Percentiles rank a stretch among this genome's conserved stretches.
phyloP scores from a whole-genome alignment of 2,113 vertebrate species.

The Dicaeum eximium region DNA sequence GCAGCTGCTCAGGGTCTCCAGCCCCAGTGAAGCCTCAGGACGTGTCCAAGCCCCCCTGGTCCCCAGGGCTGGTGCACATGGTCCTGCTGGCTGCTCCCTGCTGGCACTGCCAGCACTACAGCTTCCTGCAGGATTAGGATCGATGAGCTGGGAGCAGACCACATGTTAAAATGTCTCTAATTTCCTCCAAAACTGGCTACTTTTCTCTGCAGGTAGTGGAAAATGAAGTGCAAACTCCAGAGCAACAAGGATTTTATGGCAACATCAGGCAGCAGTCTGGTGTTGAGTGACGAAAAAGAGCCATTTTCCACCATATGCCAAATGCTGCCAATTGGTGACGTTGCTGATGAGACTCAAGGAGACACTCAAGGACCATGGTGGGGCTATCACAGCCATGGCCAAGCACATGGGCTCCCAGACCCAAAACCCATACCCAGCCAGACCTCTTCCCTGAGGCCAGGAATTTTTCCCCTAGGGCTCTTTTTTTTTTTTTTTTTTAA shows the following conservation, averaged over 20 bases:
- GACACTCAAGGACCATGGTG: background rate
- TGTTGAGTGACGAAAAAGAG: background rate
- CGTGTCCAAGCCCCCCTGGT: background rate
- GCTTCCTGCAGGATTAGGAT: background rate
- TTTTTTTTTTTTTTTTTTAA: background rate
- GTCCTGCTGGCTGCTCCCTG: background rate
- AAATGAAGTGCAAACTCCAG: background rate
- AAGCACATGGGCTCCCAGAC: fast-evolving
- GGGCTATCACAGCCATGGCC: background rate
- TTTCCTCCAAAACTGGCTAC: background rate
- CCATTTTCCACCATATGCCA: background rate
- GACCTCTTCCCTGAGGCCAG: background rate
- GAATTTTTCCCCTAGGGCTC: background rate
- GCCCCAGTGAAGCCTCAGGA: background rate
- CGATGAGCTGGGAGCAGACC: background rate
- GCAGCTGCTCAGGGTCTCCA: background rate
- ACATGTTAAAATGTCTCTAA: background rate
- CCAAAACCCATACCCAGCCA: background rate
- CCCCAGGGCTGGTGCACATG: fast-evolving
- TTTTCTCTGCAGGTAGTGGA: background rate
- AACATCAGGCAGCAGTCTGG: background rate
- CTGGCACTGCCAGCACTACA: background rate
- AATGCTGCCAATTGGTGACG: fast-evolving
- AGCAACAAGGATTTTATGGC: background rate
- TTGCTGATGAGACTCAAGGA: background rate